Evolutionary conservation across 2,113 vertebrate genomes (phyloP).

Genomic region (Nestor notabilis): DNA sequence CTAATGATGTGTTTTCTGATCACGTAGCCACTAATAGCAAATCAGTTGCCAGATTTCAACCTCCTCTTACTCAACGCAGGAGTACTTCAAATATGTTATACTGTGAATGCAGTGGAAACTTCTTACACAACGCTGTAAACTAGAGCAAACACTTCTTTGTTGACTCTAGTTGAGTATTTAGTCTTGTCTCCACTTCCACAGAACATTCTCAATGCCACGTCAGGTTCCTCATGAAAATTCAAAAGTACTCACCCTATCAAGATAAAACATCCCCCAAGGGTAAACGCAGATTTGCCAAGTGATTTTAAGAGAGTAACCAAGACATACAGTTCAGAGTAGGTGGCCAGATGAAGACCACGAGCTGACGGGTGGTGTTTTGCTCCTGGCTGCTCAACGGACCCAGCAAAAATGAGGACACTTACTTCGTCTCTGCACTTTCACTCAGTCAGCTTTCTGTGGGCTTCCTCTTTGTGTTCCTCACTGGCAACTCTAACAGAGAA

Average conservation of each 20-base stretch:
- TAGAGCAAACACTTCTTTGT: not conserved
- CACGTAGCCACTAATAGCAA: not conserved
- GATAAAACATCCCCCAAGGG: not conserved
- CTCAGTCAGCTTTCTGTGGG: accelerated
- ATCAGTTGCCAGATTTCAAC: not conserved
- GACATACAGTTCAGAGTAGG: not conserved
- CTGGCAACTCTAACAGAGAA: not conserved
- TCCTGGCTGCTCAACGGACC: not conserved
- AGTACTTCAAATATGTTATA: not conserved
- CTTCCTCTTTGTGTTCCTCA: not conserved
- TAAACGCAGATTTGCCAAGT: not conserved
- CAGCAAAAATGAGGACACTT: not conserved
- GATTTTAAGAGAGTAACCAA: not conserved
- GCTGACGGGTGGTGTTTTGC: not conserved
- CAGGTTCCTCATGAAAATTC: not conserved
- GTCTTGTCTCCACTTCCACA: not conserved
- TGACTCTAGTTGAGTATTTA: not conserved
- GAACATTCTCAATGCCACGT: accelerated
- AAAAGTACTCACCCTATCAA: not conserved
- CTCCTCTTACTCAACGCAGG: not conserved
- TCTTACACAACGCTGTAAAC: not conserved
- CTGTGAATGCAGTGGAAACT: not conserved
- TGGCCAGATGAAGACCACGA: not conserved
- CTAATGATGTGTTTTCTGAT: not conserved
- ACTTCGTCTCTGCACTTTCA: not conserved